These are phyloP conservation scores for Chiloscyllium plagiosum DNA, from an alignment of 2,113 vertebrate species.

Conservation along the genomic window DNA sequence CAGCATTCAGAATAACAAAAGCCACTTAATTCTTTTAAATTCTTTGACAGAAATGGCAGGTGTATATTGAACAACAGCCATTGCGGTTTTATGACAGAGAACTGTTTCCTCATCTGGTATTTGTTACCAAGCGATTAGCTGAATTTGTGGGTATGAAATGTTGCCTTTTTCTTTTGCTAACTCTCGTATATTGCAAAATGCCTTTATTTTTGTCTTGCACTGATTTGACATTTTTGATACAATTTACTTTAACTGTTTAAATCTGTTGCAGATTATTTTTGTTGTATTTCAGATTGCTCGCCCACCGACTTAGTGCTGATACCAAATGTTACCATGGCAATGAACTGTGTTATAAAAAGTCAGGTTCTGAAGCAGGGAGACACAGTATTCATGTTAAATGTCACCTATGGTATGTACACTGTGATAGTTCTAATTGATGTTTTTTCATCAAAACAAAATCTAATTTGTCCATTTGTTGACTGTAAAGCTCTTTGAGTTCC, in stretches of 20 bases:
- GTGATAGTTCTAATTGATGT: background rate
- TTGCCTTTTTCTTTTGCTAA: background rate
- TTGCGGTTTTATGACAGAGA: constrained; percentile 30
- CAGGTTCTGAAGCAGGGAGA: constrained; percentile 9
- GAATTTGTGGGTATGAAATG: constrained; percentile 19
- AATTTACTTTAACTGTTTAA: background rate
- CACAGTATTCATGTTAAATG: constrained; percentile 10
- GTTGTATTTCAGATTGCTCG: constrained; percentile 18
- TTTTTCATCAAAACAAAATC: background rate
- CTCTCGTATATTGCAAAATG: background rate
- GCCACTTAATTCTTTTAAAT: background rate
- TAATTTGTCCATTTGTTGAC: background rate
- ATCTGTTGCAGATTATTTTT: background rate
- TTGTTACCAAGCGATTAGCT: constrained; percentile 22
- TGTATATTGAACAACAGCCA: constrained; percentile 23
- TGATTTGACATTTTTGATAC: background rate
- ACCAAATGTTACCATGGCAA: constrained; percentile 28
- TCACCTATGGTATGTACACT: constrained; percentile 26
- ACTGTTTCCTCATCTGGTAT: constrained; percentile 24
- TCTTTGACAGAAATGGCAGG: constrained; percentile 22
- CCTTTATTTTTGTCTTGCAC: background rate
- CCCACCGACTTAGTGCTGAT: constrained; percentile 24
- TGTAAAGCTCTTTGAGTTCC: background rate
- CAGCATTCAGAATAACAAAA: background rate
- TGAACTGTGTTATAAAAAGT: constrained; percentile 9